Conservation (phyloP, 2,888 invertebrate species). For the Ethmia dodecea region DNA sequence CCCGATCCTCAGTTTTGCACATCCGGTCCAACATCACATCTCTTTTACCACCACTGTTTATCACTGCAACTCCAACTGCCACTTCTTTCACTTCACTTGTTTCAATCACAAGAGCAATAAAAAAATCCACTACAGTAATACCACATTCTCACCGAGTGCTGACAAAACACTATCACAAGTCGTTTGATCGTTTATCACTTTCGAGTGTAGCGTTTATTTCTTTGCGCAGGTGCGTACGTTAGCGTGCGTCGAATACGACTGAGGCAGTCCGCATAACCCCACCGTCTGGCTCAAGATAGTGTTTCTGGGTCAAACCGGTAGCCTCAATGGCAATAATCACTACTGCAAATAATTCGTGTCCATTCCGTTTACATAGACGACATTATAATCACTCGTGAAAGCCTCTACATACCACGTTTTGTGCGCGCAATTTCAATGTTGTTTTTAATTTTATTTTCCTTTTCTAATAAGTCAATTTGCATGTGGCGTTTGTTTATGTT, state of each 20-base stretch:
- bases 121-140: neutral
- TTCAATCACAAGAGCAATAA: neutral
- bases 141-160: no score
- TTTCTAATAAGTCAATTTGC: no score
- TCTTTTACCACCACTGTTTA: constrained; percentile 25
- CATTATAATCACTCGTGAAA: constrained; percentile 19
- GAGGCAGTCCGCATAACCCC: neutral
- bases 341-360: constrained; percentile 33
- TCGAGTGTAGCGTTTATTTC: neutral
- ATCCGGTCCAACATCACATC: constrained; percentile 45
- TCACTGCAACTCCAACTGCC: no score
- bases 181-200: neutral
- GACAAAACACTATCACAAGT: neutral
- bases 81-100: no score
- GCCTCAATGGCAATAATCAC: constrained; percentile 31
- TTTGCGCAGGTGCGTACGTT: neutral
- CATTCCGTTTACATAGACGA: constrained; percentile 29
- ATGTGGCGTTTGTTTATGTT: no score
- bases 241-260: neutral
- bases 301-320: constrained; percentile 41
- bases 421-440: no score
- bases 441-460: no score
- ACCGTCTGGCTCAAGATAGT: constrained; percentile 25
- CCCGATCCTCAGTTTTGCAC: constrained; percentile 46
- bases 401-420: no score